A percentile compares a stretch with the other conserved stretches of the same genome.
Evolutionary conservation across 92 coral and sea anemone genomes (phyloP).

Genomic region (Anthopleura xanthogrammica): DNA sequence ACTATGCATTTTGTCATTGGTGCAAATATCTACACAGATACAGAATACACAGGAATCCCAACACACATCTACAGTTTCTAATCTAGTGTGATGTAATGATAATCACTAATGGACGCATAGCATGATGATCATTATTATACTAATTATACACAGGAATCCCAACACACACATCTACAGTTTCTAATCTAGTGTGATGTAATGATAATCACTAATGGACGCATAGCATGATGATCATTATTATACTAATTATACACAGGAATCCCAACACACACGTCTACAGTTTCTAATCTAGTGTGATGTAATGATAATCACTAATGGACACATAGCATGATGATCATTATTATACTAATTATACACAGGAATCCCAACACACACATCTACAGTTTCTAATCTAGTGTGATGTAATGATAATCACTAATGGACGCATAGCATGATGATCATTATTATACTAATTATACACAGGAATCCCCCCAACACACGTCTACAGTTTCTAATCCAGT

Average conservation of each 20-base stretch:
- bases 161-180: no score
- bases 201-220: neutral
- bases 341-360: neutral
- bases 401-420: neutral
- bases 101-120: neutral
- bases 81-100: no score
- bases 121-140: neutral
- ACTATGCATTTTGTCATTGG: conserved; percentile 4
- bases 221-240: neutral
- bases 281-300: no score
- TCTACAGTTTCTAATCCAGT: no score
- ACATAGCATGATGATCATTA: neutral
- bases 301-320: neutral
- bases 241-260: neutral
- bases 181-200: no score
- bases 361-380: no score
- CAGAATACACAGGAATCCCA: neutral
- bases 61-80: no score
- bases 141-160: neutral
- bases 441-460: neutral
- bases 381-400: no score
- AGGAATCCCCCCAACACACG: no score
- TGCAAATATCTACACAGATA: neutral
- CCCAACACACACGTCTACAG: no score
- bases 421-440: neutral